Base-by-base conservation (phyloP, 1,140 invertebrate species). In the Calliopsis andreniformis region DNA sequence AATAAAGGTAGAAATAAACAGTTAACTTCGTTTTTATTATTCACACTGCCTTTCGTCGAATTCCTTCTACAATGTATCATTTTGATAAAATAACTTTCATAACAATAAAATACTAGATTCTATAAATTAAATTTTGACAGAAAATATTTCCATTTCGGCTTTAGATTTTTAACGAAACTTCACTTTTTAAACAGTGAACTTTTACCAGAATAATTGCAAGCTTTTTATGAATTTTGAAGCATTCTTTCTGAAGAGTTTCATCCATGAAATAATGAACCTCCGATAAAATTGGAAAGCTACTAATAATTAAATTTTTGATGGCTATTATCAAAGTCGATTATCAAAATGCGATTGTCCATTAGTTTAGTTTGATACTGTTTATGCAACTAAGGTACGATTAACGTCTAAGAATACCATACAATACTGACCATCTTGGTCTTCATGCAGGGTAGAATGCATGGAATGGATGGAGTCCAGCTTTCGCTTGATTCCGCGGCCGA, bases 381-480 rank as follows among this genome's bases (percentile, higher is more conserved):
- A 45, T 25, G 51, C 67, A 49, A 78, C 62, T 82, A 53, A 42
- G 59, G 35, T 76, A 84, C 66, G 76, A 87, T 87, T 85, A 87
- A 86, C 59, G 23, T 81, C 80, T 90, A 89, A 88, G 47, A 87
- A 87, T 89, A 89, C 88, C 86, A 87, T 90, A 91, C 87, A 87
- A 91, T 92, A 92, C 91, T 92, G 90, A 92, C 91, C 91, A 92
- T 92, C 89, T 87, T 92, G 91, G 91, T 92, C 91, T 92, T 92
- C 91, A 92, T 92, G 91, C 91, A 92, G 90, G 78, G 90, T 92
- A 84, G 91, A 91, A 91, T 92, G 91, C 91, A 92, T 92, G 89
- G 90, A 89, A 87, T 92, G 91, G 88, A 92, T 91, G 88, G 91
- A 91, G 89, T 91, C 90, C 91, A 92, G 90, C 88, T 92, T 92